Base-by-base conservation (phyloP, 2,888 invertebrate species). In the Eilema sororculum region DNA sequence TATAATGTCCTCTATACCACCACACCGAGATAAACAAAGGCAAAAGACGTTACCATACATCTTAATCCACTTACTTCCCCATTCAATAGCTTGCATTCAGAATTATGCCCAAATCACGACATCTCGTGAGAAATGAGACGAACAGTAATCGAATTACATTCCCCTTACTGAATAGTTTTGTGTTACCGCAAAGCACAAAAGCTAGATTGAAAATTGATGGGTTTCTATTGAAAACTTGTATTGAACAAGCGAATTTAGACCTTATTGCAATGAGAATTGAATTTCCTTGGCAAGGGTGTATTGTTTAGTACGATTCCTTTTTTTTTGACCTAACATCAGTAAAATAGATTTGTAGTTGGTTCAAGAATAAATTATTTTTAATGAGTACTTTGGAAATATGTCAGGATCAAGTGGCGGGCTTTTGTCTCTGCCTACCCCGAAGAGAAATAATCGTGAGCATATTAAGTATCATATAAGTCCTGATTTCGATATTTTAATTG, bases 51-150 rank as follows among this genome's bases (percentile, higher is more conserved):
- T 37, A 79, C 86, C 84, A 91, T 93, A 89, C 87, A 92, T 91
- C 90, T 93, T 90, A 91, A 92, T 93, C 90, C 90, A 90, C 87
- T 90, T 90, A 90, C 86, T 84, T 80, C 90, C 91, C 90, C 83
- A 85, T 85, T 85, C 83, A 89, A 90, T 83, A 84, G 84, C 85
- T 86, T 84, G 84, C 84, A 84, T 86, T 88, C 68, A 79, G 86
- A 91, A 91, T 92, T 88, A 91, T 91, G 88, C 87, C 88, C 88
- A 87, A 91, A 91, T 90, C 90, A 88, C 85, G 84, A 85, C 88
- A 82, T 89, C 86, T 85, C 83, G 83, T 79, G 80, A 79, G 90
- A 89, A 93, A 93, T 93, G 91, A 93, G 89, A 89, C 91, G 91
- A 85, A 78, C 76, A 67, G 84, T 91, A 93, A 94, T 93, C 90